Conservation (phyloP, 2,888 invertebrate species). For the Nymphalis c-album region DNA sequence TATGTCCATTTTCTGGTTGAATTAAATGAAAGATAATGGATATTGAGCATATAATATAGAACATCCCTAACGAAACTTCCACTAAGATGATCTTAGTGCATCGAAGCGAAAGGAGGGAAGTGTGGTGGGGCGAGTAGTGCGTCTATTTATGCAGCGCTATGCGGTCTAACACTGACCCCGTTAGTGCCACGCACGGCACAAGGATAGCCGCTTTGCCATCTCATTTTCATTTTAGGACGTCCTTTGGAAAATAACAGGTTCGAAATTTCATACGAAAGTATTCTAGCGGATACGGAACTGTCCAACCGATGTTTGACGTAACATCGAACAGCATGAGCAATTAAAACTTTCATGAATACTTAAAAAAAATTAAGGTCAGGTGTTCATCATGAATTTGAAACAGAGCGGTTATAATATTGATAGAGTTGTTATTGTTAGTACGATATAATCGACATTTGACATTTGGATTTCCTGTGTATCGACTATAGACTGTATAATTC, state of each 20-base stretch:
- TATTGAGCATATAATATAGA: constrained; percentile 16
- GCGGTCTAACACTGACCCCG: constrained; percentile 81
- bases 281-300: no score
- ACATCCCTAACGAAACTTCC: constrained; percentile 37
- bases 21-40: background rate
- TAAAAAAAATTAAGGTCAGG: no score
- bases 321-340: no score
- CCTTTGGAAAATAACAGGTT: constrained; percentile 29
- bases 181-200: constrained; percentile 73
- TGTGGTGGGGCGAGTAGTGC: constrained; percentile 46
- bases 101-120: constrained; percentile 38
- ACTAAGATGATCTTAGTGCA: constrained; percentile 43
- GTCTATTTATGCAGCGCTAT: constrained; percentile 76
- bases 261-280: background rate
- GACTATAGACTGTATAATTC: constrained; percentile 23
- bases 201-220: constrained; percentile 50
- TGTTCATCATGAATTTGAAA: no score
- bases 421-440: background rate
- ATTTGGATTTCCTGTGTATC: constrained; percentile 1
- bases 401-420: no score
- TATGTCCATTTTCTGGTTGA: background rate
- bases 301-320: no score
- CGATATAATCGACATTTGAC: background rate
- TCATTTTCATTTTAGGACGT: constrained; percentile 30
- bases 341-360: no score